Evolutionary conservation across 2,888 invertebrate species (phyloP), one percentile per base, ranked within the genome.

Genomic region (Pseudococcus longispinus): DNA sequence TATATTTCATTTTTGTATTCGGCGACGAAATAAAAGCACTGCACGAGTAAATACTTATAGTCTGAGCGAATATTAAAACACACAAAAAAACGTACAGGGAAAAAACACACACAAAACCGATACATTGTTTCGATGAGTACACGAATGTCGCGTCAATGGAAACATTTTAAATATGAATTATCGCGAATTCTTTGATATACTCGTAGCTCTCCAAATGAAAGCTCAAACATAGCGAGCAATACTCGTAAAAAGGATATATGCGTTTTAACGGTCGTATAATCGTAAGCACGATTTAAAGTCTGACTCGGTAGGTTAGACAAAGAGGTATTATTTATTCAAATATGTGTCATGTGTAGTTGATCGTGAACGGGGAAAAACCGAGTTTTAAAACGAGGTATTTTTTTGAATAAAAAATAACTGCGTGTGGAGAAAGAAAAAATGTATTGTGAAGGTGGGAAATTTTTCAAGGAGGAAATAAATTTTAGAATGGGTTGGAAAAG

Each of bases 121-220:
- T 60, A 60, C 60, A 60, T 60, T 60, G 60, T 60, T 60, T 13
- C 20, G 20, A 23, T 60, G 60, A 60, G n/a, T n/a, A 70, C 29
- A 74, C 74, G 74, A 74, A 74, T 74, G 29, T 37, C 74, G 32
- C 74, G n/a, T 74, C 32, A 74, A 74, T 74, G 32, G 74, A 74
- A 74, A 74, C 74, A 74, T 74, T 74, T 74, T 60, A 60, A 60
- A 60, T 60, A 60, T 60, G 23, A 60, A 60, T 60, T 32, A 74
- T 74, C 74, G 74, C 32, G 74, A 74, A 74, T 74, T 74, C 74
- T 74, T 74, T 74, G 29, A 74, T 74, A 74, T 37, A n/a, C n/a
- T n/a, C n/a, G n/a, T n/a, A 74, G 74, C 74, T 74, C 74, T 74
- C 32, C 74, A 74, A 74, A 74, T 32, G 18, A 32, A 74, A 32